phyloP scores from a whole-genome alignment of 2,888 invertebrate genomes.

The Andrena bicolor region DNA sequence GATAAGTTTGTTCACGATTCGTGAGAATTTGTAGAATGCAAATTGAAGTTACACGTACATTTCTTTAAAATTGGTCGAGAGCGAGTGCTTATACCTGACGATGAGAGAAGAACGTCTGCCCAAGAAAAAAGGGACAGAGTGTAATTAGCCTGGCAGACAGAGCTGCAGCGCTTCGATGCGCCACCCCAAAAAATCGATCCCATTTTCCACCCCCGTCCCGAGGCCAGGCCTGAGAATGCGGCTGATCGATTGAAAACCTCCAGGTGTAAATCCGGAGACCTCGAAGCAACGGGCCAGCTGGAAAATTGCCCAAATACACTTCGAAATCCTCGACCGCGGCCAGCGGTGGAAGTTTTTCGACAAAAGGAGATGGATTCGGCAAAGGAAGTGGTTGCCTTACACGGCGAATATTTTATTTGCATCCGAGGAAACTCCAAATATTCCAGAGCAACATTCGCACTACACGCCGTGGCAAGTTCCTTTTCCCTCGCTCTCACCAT shows the following conservation, averaged over 20 bases:
- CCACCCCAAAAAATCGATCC: slow-evolving; percentile 5
- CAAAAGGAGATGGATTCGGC: background rate
- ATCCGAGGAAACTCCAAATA: too few species aligned
- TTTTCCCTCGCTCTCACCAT: too few species aligned
- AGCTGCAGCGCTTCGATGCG: background rate
- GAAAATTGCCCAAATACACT: slow-evolving; percentile 32
- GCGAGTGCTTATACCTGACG: too few species aligned
- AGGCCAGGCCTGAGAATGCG: background rate
- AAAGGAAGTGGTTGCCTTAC: too few species aligned
- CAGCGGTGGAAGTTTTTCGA: background rate
- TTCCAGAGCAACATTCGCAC: too few species aligned
- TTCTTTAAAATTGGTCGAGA: too few species aligned
- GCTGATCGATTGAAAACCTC: slow-evolving; percentile 27
- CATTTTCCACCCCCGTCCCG: background rate
- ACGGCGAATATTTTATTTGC: too few species aligned
- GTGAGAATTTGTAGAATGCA: too few species aligned
- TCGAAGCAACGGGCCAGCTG: slow-evolving; percentile 4
- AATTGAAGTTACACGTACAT: too few species aligned
- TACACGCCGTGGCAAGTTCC: too few species aligned
- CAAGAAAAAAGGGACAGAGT: background rate
- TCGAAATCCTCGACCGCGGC: background rate
- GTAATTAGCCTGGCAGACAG: background rate
- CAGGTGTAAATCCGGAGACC: slow-evolving; percentile 29
- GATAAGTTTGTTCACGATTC: too few species aligned
- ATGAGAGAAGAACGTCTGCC: background rate